Evolutionary conservation across 2,113 vertebrate genomes (phyloP).

Genomic region (Todiramphus saurophagus): DNA sequence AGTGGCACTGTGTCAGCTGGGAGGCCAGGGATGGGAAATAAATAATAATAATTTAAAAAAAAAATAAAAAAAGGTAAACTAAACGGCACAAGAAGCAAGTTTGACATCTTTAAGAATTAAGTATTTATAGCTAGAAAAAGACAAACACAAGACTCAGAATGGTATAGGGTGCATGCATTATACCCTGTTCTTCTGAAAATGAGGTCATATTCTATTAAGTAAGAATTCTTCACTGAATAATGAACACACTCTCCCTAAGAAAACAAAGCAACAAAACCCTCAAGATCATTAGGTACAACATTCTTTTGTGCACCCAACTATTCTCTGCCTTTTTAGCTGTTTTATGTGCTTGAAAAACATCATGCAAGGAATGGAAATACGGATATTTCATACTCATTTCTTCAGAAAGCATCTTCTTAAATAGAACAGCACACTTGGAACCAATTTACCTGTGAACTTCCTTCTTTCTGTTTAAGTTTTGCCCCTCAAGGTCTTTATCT

Average conservation of each 20-base stretch:
- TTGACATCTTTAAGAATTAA: conserved; percentile 5
- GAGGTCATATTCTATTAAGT: background rate
- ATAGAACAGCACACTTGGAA: too few relatives aligned
- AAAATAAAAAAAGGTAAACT: background rate
- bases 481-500: background rate
- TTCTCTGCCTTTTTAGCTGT: background rate
- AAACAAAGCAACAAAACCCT: background rate
- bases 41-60: background rate
- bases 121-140: background rate
- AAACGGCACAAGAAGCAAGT: background rate
- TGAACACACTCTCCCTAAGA: background rate
- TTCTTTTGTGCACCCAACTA: background rate
- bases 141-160: background rate
- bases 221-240: background rate
- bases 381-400: background rate
- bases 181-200: background rate
- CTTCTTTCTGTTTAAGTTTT: background rate
- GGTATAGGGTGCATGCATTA: background rate
- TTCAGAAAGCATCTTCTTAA: background rate
- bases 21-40: background rate
- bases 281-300: background rate
- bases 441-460: background rate
- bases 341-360: background rate
- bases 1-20: background rate
- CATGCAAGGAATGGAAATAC: background rate